Evolutionary conservation across 2,113 vertebrate genomes (phyloP).

Genomic region (Rhodinocichla rosea): DNA sequence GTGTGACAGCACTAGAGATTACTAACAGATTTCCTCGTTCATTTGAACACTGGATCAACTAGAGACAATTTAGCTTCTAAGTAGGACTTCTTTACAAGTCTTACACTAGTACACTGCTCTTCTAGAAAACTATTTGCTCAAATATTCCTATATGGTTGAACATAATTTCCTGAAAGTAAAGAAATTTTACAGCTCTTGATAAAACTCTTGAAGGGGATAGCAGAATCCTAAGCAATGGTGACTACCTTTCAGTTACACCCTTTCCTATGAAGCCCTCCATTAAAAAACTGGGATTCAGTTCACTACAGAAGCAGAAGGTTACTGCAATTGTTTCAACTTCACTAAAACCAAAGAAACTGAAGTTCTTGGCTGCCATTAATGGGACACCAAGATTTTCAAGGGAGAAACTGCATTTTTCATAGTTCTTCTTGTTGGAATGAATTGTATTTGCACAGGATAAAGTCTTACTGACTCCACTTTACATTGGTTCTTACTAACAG

Average conservation of each 20-base stretch:
- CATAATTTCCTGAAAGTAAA: not conserved
- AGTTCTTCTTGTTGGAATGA: not conserved
- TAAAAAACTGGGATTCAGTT: not conserved
- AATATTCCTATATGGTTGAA: not conserved
- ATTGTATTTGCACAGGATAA: not conserved
- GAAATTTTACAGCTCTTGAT: not conserved
- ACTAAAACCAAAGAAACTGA: not conserved
- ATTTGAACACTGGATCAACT: not conserved
- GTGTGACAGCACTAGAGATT: not conserved
- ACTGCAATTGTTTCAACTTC: not conserved
- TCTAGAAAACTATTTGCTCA: not conserved
- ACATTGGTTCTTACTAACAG: slow-evolving; percentile 20
- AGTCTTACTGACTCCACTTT: slow-evolving; percentile 1
- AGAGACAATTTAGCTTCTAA: not conserved
- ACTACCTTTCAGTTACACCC: not conserved
- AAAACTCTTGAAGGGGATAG: not conserved
- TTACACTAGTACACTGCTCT: not conserved
- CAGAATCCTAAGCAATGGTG: not conserved
- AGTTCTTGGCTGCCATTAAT: not conserved
- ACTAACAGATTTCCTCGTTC: not conserved
- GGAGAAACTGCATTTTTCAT: not conserved
- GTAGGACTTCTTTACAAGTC: not conserved
- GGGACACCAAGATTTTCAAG: not conserved
- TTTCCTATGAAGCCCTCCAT: not conserved
- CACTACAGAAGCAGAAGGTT: not conserved